phyloP scores from a whole-genome alignment of 2,888 invertebrate species.

The Nymphalis urticae region DNA sequence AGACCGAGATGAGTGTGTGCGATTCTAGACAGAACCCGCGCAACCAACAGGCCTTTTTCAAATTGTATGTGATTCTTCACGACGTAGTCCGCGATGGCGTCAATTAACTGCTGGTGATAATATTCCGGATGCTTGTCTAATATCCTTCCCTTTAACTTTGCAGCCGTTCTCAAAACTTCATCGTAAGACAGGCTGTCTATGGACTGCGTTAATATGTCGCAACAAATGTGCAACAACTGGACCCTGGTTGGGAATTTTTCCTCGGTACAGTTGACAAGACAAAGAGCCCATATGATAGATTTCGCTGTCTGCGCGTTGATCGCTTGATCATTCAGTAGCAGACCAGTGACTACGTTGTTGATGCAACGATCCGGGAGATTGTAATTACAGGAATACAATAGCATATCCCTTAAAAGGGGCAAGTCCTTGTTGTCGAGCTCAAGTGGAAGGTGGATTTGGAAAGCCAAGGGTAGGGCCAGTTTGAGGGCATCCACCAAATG shows the following conservation, averaged over 20 bases:
- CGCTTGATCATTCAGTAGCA: slow-evolving; percentile 68
- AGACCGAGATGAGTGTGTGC: slow-evolving; percentile 82
- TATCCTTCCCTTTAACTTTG: slow-evolving; percentile 71
- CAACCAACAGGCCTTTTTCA: slow-evolving; percentile 69
- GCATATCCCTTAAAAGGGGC: slow-evolving; percentile 73
- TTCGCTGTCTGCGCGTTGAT: slow-evolving; percentile 73
- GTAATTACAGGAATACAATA: slow-evolving; percentile 77
- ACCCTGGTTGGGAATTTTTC: slow-evolving; percentile 65
- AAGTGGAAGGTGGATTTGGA: slow-evolving; percentile 82
- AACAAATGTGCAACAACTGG: slow-evolving; percentile 76
- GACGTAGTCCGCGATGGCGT: slow-evolving; percentile 77
- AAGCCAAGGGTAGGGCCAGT: slow-evolving; percentile 85
- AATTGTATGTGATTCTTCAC: slow-evolving; percentile 78
- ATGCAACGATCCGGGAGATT: slow-evolving; percentile 76
- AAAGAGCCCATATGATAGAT: slow-evolving; percentile 81
- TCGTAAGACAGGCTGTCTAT: slow-evolving; percentile 68
- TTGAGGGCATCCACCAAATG: slow-evolving; percentile 84
- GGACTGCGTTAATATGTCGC: slow-evolving; percentile 70
- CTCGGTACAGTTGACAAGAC: slow-evolving; percentile 70
- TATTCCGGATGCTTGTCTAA: slow-evolving; percentile 75
- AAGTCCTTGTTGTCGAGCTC: slow-evolving; percentile 82
- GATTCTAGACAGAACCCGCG: slow-evolving; percentile 78
- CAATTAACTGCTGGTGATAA: slow-evolving; percentile 83
- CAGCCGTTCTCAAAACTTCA: slow-evolving; percentile 76
- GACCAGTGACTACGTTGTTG: slow-evolving; percentile 76